A percentile compares a stretch with the other conserved stretches of the same genome.
phyloP scores from a whole-genome alignment of 1,140 invertebrate genomes.

The Tetragnatha versicolor region DNA sequence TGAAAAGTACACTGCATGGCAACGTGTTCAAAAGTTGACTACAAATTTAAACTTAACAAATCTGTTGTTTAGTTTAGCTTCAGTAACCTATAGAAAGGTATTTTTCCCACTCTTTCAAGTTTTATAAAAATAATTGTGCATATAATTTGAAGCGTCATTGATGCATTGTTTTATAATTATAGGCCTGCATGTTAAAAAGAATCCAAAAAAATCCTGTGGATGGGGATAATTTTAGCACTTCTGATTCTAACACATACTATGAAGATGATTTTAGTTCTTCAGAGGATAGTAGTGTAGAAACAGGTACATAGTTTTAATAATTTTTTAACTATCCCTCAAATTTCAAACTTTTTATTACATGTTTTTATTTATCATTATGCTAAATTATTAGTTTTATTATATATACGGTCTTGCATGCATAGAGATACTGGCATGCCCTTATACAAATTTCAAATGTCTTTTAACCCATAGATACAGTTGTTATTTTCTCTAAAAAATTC shows the following conservation, averaged over 20 bases:
- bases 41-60: constrained; percentile 76
- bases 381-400: too few species aligned
- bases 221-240: constrained; percentile 82
- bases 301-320: constrained; percentile 69
- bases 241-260: constrained; percentile 91
- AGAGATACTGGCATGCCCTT: too few species aligned
- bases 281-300: constrained; percentile 85
- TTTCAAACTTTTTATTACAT: too few species aligned
- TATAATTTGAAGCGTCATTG: neutral
- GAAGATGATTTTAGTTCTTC: constrained; percentile 89
- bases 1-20: constrained; percentile 71
- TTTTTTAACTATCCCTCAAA: too few species aligned
- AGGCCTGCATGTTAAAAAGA: constrained; percentile 81
- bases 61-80: constrained; percentile 84
- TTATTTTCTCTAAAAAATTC: too few species aligned
- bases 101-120: neutral
- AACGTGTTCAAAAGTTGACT: constrained; percentile 73
- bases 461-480: too few species aligned
- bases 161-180: constrained; percentile 5
- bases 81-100: constrained; percentile 85
- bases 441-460: too few species aligned
- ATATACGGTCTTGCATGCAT: too few species aligned
- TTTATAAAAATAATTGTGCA: neutral
- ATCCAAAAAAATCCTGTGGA: constrained; percentile 79
- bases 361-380: too few species aligned